A percentile compares a stretch with the other conserved stretches of the same genome.
Evolutionary conservation across 2,888 invertebrate genomes (phyloP).

Genomic region (Polyommatus iphigenia): DNA sequence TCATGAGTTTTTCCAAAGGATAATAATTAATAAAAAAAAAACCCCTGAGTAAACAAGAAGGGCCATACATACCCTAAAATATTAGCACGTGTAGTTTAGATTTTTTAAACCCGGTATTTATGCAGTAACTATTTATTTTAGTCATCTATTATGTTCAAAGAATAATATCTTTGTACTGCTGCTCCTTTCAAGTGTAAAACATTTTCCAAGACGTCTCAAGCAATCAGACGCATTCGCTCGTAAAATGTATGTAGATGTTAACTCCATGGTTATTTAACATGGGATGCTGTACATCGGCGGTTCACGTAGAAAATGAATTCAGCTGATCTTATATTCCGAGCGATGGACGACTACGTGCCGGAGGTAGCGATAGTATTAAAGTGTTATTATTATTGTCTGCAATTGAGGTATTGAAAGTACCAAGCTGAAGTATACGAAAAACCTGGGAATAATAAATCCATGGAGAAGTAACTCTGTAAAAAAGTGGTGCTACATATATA

Average conservation of each 20-base stretch:
- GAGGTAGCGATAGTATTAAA: background rate
- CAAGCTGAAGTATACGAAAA: background rate
- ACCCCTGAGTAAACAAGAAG: too few relatives aligned
- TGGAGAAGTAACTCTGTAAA: too few relatives aligned
- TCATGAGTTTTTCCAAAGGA: too few relatives aligned
- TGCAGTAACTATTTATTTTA: too few relatives aligned
- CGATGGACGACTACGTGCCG: background rate
- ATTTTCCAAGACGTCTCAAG: background rate
- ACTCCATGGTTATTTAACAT: background rate
- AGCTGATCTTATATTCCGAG: constrained; percentile 5
- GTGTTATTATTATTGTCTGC: background rate
- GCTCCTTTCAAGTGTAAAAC: background rate
- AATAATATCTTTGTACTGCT: too few relatives aligned
- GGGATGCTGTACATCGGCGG: background rate
- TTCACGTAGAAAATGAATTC: constrained; percentile 13
- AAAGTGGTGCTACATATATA: too few relatives aligned
- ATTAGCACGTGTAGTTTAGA: too few relatives aligned
- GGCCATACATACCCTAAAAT: too few relatives aligned
- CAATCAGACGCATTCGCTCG: background rate
- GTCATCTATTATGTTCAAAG: too few relatives aligned
- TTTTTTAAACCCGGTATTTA: too few relatives aligned
- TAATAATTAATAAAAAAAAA: too few relatives aligned
- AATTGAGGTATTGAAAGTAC: background rate
- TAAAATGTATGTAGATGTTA: constrained; percentile 2
- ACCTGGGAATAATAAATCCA: too few relatives aligned